Conservation (phyloP, 2,113 vertebrate species). For the Nibea albiflora region DNA sequence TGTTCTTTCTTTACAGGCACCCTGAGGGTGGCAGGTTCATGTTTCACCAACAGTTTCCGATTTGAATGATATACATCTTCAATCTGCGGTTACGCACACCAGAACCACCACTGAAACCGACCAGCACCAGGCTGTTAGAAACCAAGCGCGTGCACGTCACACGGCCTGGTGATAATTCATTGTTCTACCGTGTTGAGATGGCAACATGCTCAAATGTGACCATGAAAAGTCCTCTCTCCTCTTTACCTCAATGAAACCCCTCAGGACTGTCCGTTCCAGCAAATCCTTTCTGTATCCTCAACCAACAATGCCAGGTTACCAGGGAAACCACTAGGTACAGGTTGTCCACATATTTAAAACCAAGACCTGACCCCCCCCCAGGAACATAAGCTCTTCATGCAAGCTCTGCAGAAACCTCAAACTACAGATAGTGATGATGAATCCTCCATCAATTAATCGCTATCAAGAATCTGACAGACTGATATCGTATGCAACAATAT, state of each 20-base stretch:
- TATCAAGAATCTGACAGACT: too few relatives aligned
- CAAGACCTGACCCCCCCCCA: too few relatives aligned
- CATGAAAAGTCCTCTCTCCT: background rate
- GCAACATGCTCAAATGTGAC: background rate
- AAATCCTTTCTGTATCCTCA: conserved; percentile 23
- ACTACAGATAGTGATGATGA: background rate
- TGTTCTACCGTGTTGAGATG: background rate
- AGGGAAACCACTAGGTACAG: conserved; percentile 23
- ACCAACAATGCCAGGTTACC: conserved; percentile 36
- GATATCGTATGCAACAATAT: background rate
- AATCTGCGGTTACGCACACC: background rate
- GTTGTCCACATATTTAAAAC: conserved; percentile 48
- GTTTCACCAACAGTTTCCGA: background rate
- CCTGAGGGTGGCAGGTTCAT: background rate
- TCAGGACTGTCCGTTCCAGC: background rate
- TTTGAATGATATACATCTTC: background rate
- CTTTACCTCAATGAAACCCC: background rate
- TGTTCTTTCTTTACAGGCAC: background rate
- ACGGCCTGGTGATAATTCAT: background rate
- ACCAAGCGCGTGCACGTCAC: background rate
- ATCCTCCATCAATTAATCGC: background rate
- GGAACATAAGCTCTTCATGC: too few relatives aligned
- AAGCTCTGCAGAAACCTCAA: background rate
- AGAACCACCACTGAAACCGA: background rate
- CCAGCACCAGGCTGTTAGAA: background rate